A percentile compares a stretch with the other conserved stretches of the same genome.
phyloP scores from a whole-genome alignment of 2,797 vertebrate genomes.

The Vipera latastei region DNA sequence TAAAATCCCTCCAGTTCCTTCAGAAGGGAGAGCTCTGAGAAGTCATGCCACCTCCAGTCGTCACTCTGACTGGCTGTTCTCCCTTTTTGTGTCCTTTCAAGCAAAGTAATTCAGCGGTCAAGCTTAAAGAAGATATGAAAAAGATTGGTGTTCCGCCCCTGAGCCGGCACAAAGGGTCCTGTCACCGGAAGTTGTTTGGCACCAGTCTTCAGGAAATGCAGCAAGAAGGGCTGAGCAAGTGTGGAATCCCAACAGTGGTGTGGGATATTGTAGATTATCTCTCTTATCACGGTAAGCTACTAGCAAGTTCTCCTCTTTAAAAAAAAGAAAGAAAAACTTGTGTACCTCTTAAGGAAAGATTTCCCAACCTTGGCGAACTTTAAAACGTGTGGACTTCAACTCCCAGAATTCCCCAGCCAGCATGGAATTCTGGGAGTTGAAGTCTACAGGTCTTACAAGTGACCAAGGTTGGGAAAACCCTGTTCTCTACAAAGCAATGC shows the following conservation, averaged over 20 bases:
- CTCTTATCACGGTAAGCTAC: slow-evolving; percentile 75
- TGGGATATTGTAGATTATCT: slow-evolving; percentile 83
- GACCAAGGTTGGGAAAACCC: not conserved
- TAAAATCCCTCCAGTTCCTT: not conserved
- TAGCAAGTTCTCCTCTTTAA: not conserved
- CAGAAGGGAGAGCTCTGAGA: not conserved
- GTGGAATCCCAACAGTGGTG: slow-evolving; percentile 80
- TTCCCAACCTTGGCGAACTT: not conserved
- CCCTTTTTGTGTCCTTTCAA: slow-evolving; percentile 73
- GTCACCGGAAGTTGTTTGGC: slow-evolving; percentile 73
- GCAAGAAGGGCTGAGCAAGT: slow-evolving; percentile 75
- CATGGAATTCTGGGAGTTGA: not conserved
- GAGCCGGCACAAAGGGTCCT: slow-evolving; percentile 59
- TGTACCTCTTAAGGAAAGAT: not conserved
- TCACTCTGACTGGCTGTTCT: slow-evolving; percentile 65
- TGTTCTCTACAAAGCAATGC: not conserved
- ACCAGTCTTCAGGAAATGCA: slow-evolving; percentile 76
- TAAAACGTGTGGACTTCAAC: not conserved
- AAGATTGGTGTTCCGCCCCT: slow-evolving; percentile 80
- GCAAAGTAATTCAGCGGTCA: slow-evolving; percentile 83
- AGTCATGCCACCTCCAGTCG: slow-evolving; percentile 49
- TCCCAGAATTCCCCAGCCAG: not conserved
- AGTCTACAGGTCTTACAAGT: not conserved
- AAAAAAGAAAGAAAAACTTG: not conserved
- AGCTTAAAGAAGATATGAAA: slow-evolving; percentile 89